Base-by-base conservation (phyloP, 37 sponge, comb jelly and placozoan species). In the Axinella damicornis region DNA sequence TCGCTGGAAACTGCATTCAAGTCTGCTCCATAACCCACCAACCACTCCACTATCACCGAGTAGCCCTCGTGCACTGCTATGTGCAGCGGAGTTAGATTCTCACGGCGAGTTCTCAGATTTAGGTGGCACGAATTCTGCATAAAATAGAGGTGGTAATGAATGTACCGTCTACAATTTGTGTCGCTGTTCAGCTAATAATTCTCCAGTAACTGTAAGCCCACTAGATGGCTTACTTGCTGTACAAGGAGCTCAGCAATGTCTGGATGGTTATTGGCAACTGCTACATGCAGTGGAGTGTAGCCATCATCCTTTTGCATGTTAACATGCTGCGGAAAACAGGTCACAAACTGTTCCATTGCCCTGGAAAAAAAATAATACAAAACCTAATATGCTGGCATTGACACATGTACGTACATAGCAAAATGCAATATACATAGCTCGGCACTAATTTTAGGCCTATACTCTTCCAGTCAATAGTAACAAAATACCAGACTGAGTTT, bases 11-110 rank as follows among this genome's bases (percentile, higher is more conserved):
- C 24, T 53, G 33, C 64, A 68, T 87, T 79, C 38, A 92, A 53
- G 59, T 92, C 87, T 12, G 69, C 73, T 6, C 84, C 84, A 77
- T 72, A 82, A 14, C 87, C 88, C 0, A 87, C 88, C 17, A 92
- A 80, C n/a, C 71, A 57, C 65, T 92, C 92, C 25, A 87, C 76
- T 28, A 87, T 58, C 2, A 27, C 37, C 2, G 83, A 34, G 39
- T 87, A 68, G 12, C 92, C 92, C 35, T 83, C 52, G 22, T 31
- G 58, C 20, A 83, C 81, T 6, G 92, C 78, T 33, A 69, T 18
- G 33, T 82, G 76, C 25, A 92, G 92, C 2, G 92, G 80, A 40
- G 88, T 92, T 1, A 66, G 84, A 5, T 57, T 21, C 46, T 46
- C 46, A 46, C 46, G 46, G 46, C 46, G 46, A 12, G 46, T 12